phyloP scores from a whole-genome alignment of 2,888 invertebrate species.

The Pollenia angustigena region DNA sequence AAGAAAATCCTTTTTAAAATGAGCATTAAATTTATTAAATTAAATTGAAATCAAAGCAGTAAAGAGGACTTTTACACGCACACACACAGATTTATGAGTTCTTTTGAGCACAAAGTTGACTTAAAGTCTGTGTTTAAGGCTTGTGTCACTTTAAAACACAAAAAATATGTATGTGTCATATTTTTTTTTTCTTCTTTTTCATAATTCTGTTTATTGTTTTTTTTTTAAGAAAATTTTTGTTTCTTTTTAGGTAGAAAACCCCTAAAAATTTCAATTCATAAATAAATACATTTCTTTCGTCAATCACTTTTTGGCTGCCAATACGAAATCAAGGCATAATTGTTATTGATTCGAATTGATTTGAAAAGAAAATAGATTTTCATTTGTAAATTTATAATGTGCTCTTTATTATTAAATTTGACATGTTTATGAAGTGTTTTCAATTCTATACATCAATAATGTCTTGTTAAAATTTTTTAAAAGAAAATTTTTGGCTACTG shows the following conservation, averaged over 20 bases:
- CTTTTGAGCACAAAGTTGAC: neutral
- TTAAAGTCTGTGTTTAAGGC: neutral
- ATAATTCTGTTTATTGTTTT: conserved; percentile 8
- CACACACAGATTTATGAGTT: neutral
- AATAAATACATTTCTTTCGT: neutral
- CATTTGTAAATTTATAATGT: conserved; percentile 41
- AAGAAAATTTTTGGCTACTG: neutral
- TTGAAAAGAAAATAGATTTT: neutral
- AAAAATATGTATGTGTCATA: neutral
- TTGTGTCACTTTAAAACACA: neutral
- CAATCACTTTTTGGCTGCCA: too few species aligned
- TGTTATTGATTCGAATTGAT: too few species aligned
- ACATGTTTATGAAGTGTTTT: conserved; percentile 81
- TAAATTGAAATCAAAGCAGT: neutral
- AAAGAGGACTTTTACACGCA: neutral
- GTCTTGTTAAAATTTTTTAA: neutral
- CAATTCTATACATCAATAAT: neutral
- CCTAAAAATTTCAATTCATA: too few species aligned
- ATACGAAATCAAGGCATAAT: too few species aligned
- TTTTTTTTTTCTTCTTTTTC: neutral
- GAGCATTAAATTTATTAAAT: neutral
- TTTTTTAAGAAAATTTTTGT: neutral
- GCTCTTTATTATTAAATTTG: conserved; percentile 81
- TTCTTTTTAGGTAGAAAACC: too few species aligned
- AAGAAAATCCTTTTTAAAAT: neutral